Evolutionary conservation across 2,113 vertebrate genomes (phyloP), one percentile per base, ranked within the genome.

Genomic region (Phalacrocorax pelagicus): DNA sequence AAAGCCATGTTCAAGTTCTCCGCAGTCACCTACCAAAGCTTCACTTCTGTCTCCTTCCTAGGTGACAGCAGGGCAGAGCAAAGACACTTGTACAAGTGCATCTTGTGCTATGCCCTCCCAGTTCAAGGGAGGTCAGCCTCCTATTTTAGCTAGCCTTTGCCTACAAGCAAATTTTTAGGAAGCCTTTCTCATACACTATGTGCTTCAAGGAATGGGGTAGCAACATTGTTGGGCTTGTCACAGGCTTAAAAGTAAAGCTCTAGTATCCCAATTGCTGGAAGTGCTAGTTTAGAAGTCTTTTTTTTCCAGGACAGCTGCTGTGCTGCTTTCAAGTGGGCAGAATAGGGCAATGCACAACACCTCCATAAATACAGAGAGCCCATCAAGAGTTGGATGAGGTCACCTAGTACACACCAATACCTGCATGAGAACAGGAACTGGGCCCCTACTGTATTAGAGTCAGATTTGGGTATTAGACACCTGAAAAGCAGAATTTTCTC

Each of bases 361-460:
- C 9, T 57, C 38, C 70, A 52, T 7, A 49, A 94, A 92, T 90
- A 95, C 69, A 95, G 88, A 91, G 85, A 74, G 90, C 29, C 34
- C 40, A 38, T 21, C 10, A 12, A 24, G 42, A 30, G 49, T 3
- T 44, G 19, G 11, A 8, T 4, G 18, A 77, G 57, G 42, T 22
- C 59, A 70, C 36, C 21, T 20, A 30, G 26, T 6, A 67, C 30
- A 49, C 22, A n/a, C 7, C 11, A 42, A 52, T 32, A 52, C 26
- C 61, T 17, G 49, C 14, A 32, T 2, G 23, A 79, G n/a, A 73
- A 69, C 32, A 47, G 16, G 27, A 65, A 29, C 40, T 5, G 32
- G 66, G 46, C 23, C 46, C 55, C 29, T n/a, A 8, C 49, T 44
- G 29, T 58, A 27, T 27, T 27, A 27, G 6, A 6, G 12, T 12